Evolutionary conservation across 2,113 vertebrate species (phyloP), one percentile per base, ranked within the genome.

Genomic region (Crotalus helleri): DNA sequence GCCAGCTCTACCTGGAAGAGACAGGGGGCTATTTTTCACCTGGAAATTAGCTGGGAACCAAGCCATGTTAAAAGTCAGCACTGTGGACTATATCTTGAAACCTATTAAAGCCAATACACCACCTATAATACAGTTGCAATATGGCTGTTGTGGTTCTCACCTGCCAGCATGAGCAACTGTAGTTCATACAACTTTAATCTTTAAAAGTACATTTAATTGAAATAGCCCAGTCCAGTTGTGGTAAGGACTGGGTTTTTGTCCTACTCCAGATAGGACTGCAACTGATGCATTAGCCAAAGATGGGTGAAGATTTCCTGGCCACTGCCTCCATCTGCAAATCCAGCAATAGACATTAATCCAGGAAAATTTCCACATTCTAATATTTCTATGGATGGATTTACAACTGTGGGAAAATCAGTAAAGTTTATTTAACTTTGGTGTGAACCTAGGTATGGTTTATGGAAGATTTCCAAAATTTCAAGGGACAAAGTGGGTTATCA

Each of bases 401-500:
- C 17, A 21, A 39, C 69, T 81, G 33, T 39, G 33, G 19, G 7
- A 3, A 53, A 87, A 87, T 29, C 49, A n/a, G 13, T 26, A 44
- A 81, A 21, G 17, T 44, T 54, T 19, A 53, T 87, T 54, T 87
- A 53, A 54, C 26, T 87, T 44, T 81, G 33, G 6, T n/a, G 87
- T 88, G 15, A 88, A 88, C 51, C 29, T n/a, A 19, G 19, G 9
- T 23, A 55, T 53, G 88, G 88, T 96, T 94, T 92, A 58, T 69
- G 57, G 39, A 53, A 85, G 2, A 90, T 91, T n/a, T 88, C 4
- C 17, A 88, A 85, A 93, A 29, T 7, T 92, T 92, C 90, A 90
- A 91, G 44, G 59, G 33, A 94, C 51, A 92, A 51, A 1, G 39
- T 93, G 92, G 17, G 89, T n/a, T 96, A 96, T 86, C 46, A 81